Percentiles rank a stretch among this genome's conserved stretches.
phyloP scores from a whole-genome alignment of 2,113 vertebrate species.

The Actenoides lindsayi region DNA sequence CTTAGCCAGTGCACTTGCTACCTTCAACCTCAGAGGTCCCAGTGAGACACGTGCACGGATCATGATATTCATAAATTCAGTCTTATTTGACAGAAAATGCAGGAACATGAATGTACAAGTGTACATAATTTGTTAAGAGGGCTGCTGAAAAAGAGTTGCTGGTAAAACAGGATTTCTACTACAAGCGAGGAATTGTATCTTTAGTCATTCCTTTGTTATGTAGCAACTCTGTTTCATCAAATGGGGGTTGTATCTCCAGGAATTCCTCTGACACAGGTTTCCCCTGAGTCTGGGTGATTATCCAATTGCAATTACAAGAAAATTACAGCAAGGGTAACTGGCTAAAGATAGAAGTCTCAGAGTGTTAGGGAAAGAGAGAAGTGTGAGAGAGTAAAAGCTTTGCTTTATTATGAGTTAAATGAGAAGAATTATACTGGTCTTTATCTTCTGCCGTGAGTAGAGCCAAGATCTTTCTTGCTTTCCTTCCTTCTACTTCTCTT shows the following conservation, averaged over 20 bases:
- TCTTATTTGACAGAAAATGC: background rate
- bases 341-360: conserved; percentile 36
- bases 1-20: background rate
- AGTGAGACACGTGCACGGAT: background rate
- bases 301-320: conserved; percentile 40
- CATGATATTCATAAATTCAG: background rate
- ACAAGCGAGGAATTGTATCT: background rate
- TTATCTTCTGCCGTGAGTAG: background rate
- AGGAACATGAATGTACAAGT: background rate
- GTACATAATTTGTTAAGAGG: background rate
- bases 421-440: background rate
- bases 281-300: background rate
- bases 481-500: background rate
- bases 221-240: background rate
- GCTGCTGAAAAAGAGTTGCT: background rate
- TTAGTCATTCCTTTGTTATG: background rate
- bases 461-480: background rate
- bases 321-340: conserved; percentile 24
- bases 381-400: background rate
- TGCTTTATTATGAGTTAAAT: background rate
- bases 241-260: background rate
- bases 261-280: conserved; percentile 37
- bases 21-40: background rate
- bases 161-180: background rate
- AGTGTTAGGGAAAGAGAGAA: background rate